A percentile compares a stretch with the other conserved stretches of the same genome.
Evolutionary conservation across 37 sponge, comb jelly and placozoan genomes (phyloP).

Genomic region (Theonella swinhoei): DNA sequence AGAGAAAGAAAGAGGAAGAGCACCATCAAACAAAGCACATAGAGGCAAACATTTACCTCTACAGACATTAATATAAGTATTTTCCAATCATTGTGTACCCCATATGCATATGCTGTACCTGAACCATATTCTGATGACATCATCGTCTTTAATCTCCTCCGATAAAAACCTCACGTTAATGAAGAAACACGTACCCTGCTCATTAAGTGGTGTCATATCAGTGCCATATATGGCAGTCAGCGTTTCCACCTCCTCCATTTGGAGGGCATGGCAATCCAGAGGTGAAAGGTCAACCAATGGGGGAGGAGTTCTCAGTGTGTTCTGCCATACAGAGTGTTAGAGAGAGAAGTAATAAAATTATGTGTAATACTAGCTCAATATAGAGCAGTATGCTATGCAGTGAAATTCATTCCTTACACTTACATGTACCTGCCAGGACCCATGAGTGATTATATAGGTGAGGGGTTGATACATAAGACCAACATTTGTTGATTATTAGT

Average conservation of each 20-base stretch:
- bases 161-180: slow-evolving; percentile 27
- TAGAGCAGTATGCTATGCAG: no score
- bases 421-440: no score
- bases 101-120: no score
- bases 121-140: slow-evolving; percentile 61
- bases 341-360: neutral
- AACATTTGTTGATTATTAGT: no score
- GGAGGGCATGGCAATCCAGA: slow-evolving; percentile 41
- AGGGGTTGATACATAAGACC: no score
- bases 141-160: slow-evolving; percentile 29
- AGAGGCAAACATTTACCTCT: neutral
- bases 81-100: neutral
- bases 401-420: no score
- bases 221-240: slow-evolving; percentile 44
- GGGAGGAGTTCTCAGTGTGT: slow-evolving; percentile 46
- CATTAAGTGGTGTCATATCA: slow-evolving; percentile 39
- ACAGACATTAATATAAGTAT: neutral
- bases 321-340: slow-evolving; percentile 4
- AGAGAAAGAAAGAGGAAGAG: neutral
- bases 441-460: no score
- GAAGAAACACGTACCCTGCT: slow-evolving; percentile 35
- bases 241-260: slow-evolving; percentile 42
- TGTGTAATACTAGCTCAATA: no score
- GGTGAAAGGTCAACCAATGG: slow-evolving; percentile 41
- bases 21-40: neutral